A percentile compares a stretch with the other conserved stretches of the same genome.
These are phyloP conservation scores for Sarcophaga caerulescens DNA, from an alignment of 2,888 invertebrate species.

Conservation along the genomic window DNA sequence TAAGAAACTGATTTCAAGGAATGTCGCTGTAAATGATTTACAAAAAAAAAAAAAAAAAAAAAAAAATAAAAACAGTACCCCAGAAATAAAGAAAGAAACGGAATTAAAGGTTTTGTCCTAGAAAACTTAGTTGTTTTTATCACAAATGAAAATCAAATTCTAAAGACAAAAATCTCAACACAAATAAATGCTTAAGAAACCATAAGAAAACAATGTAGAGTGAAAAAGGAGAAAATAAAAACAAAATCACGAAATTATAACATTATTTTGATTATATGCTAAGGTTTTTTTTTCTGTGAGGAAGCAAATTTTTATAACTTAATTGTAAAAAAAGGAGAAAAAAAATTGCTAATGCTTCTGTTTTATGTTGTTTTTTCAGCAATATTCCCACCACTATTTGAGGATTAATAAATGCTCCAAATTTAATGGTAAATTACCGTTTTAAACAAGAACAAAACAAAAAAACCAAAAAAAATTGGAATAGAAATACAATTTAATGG, in stretches of 20 bases:
- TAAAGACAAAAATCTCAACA: conserved; percentile 8
- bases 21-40: not conserved
- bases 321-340: conserved; percentile 27
- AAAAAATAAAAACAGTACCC: not conserved
- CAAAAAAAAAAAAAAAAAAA: not conserved
- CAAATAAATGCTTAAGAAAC: not conserved
- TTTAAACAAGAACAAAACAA: conserved; percentile 47
- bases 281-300: not conserved
- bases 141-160: conserved; percentile 4
- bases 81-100: not conserved
- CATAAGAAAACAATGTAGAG: not conserved
- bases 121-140: conserved; percentile 7
- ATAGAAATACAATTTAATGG: conserved; percentile 26
- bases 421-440: conserved; percentile 71
- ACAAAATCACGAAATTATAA: conserved; percentile 64
- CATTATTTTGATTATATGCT: conserved; percentile 44
- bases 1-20: conserved; percentile 23
- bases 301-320: conserved; percentile 65
- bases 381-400: conserved; percentile 58
- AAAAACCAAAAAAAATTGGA: conserved; percentile 10
- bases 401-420: conserved; percentile 69
- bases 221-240: conserved; percentile 11
- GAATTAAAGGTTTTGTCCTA: conserved; percentile 12
- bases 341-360: conserved; percentile 34
- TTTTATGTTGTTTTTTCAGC: conserved; percentile 24